Evolutionary conservation across 1,140 invertebrate genomes (phyloP).

Genomic region (Rhyacophila brunnea): DNA sequence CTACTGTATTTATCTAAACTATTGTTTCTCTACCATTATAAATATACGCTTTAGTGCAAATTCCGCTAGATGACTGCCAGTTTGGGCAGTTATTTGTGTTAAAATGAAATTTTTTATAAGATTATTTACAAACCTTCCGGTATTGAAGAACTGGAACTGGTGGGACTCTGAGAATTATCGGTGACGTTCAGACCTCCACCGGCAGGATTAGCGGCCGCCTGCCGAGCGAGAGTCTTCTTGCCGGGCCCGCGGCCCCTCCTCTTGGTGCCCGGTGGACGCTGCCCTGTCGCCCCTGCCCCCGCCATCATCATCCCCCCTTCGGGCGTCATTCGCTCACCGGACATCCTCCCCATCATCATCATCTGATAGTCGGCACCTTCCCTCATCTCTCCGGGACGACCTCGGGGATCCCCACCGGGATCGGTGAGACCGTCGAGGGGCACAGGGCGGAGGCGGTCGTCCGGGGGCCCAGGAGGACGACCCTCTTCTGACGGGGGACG

Average conservation of each 20-base stretch:
- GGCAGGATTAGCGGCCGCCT: conserved; percentile 50
- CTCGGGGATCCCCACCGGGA: background rate
- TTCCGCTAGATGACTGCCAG: too few relatives aligned
- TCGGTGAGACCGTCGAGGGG: background rate
- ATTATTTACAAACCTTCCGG: conserved; percentile 28
- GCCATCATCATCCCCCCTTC: background rate
- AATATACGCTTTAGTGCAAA: too few relatives aligned
- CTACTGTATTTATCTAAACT: too few relatives aligned
- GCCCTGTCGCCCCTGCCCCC: background rate
- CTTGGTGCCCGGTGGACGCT: conserved; percentile 43
- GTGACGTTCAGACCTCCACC: conserved; percentile 37
- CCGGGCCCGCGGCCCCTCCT: conserved; percentile 55
- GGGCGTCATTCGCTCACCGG: background rate
- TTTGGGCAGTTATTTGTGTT: too few relatives aligned
- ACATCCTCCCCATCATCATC: background rate
- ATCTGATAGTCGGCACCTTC: conserved; percentile 38
- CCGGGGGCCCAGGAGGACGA: background rate
- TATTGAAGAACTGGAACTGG: conserved; percentile 39
- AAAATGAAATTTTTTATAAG: too few relatives aligned
- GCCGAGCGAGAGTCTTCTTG: conserved; percentile 57
- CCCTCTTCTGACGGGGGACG: background rate
- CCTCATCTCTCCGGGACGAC: conserved; percentile 30
- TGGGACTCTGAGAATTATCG: conserved; percentile 37
- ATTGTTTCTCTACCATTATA: too few relatives aligned
- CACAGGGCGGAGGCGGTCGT: background rate